phyloP scores from a whole-genome alignment of 1,140 invertebrate species.

The Carcinoscorpius rotundicauda region DNA sequence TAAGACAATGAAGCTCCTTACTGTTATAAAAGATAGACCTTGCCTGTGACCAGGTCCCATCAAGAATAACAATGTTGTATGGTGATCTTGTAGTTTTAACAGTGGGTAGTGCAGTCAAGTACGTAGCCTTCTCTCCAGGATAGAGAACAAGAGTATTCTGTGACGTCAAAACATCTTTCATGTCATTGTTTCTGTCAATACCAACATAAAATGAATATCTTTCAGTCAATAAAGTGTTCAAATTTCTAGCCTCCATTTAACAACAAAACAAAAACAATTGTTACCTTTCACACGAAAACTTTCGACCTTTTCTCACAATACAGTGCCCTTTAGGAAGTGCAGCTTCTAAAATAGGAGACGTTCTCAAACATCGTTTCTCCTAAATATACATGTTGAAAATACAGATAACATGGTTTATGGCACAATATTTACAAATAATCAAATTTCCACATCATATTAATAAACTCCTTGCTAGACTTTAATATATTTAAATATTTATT shows the following conservation, averaged over 20 bases:
- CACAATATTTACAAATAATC: no score
- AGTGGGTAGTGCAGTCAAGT: constrained; percentile 37
- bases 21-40: constrained; percentile 44
- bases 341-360: constrained; percentile 72
- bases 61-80: constrained; percentile 74
- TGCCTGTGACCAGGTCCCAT: constrained; percentile 90
- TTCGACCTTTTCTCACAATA: constrained; percentile 66
- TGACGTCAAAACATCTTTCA: constrained; percentile 11
- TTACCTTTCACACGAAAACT: constrained; percentile 50
- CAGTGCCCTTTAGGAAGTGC: constrained; percentile 59
- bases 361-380: constrained; percentile 71
- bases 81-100: constrained; percentile 27
- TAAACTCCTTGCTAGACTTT: no score
- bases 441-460: no score
- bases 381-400: constrained; percentile 5
- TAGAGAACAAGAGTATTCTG: constrained; percentile 63
- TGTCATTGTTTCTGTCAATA: constrained; percentile 4
- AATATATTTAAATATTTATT: no score
- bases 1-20: constrained; percentile 30
- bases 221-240: not conserved
- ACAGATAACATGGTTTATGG: no score
- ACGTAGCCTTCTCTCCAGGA: constrained; percentile 58
- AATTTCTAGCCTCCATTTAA: not conserved
- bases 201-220: not conserved
- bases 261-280: constrained; percentile 1